Percentiles rank a stretch among this genome's conserved stretches.
Evolutionary conservation across 2,113 vertebrate genomes (phyloP).

Genomic region (Leptobrachium leishanense): DNA sequence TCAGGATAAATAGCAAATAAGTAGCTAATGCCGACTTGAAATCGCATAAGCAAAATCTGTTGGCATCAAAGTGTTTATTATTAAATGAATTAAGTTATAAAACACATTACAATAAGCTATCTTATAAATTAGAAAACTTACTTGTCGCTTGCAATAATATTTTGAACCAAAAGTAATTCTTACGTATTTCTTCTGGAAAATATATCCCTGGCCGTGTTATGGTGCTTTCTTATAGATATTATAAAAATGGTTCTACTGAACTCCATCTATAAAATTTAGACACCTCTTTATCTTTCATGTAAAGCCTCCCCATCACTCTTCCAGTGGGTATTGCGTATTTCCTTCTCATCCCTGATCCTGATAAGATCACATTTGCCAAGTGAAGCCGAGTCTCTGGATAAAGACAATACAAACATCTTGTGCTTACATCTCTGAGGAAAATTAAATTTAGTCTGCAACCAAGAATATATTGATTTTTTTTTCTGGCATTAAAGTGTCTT

Average conservation of each 20-base stretch:
- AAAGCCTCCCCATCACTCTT: conserved; percentile 14
- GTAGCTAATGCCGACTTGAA: no score
- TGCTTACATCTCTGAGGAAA: conserved; percentile 26
- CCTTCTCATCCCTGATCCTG: conserved; percentile 12
- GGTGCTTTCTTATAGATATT: no score
- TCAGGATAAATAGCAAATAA: no score
- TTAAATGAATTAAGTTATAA: no score
- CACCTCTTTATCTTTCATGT: background rate
- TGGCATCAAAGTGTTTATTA: no score
- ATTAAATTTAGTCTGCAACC: conserved; percentile 35
- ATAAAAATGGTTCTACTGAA: background rate
- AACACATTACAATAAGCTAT: no score
- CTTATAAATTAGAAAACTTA: no score
- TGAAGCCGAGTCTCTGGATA: conserved; percentile 8
- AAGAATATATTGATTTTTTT: conserved; percentile 41
- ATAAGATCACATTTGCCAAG: conserved; percentile 24
- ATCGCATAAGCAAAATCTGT: no score
- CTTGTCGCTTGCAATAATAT: no score
- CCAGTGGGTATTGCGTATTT: conserved; percentile 8
- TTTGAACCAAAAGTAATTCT: no score
- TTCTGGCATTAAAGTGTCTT: conserved; percentile 16
- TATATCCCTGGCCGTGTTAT: no score
- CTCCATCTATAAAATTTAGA: background rate
- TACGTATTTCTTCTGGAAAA: no score
- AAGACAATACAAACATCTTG: conserved; percentile 39